These are phyloP conservation scores for Thinocorus orbignyianus DNA, from an alignment of 2,113 vertebrate genomes.

Conservation along the genomic window DNA sequence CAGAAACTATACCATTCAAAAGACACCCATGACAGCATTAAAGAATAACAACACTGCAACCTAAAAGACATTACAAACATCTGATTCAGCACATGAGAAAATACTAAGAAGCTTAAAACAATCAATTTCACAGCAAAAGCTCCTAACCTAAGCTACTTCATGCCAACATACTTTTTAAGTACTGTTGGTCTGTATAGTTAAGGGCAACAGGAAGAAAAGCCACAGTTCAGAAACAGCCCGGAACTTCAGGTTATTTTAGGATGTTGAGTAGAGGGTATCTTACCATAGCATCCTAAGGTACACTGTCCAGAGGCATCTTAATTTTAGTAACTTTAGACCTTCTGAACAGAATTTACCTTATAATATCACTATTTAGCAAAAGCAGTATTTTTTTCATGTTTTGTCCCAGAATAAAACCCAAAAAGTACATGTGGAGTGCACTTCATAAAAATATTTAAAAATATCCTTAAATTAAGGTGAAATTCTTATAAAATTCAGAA, in stretches of 20 bases:
- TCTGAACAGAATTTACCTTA: background rate
- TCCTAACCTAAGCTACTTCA: background rate
- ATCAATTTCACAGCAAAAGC: slow-evolving; percentile 8
- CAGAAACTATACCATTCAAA: background rate
- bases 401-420: background rate
- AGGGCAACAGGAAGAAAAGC: background rate
- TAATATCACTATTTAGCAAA: background rate
- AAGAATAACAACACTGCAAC: background rate
- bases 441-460: background rate
- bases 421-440: background rate
- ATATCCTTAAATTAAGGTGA: background rate
- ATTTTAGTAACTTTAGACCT: background rate
- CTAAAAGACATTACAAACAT: background rate
- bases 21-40: rapidly evolving
- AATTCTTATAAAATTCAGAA: background rate
- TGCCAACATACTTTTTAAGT: background rate
- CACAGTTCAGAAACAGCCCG: background rate
- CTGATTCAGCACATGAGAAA: background rate
- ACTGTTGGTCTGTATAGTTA: background rate
- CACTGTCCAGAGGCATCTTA: background rate
- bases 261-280: background rate
- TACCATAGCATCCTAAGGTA: background rate
- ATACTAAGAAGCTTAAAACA: background rate
- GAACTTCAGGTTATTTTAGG: background rate
- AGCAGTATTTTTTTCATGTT: background rate